Evolutionary conservation across 2,888 invertebrate species (phyloP), one percentile per base, ranked within the genome.

Genomic region (Ditylenchus weischeri): DNA sequence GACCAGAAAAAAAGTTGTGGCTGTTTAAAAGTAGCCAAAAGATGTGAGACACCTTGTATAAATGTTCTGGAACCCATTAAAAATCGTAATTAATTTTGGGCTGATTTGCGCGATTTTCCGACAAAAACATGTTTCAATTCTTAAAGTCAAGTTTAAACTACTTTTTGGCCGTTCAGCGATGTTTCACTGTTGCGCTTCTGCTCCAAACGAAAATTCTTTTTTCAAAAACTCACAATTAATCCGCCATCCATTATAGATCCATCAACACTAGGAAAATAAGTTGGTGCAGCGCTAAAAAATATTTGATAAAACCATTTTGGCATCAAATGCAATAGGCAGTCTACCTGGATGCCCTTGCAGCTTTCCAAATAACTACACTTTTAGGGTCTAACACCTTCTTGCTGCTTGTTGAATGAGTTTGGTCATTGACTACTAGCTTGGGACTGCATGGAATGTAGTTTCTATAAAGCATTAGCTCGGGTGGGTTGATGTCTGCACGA

Each of bases 271-370:
- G 73, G 77, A 84, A 96, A 96, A 85, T 93, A 98, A 0, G 94
- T 92, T 0, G 96, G 96, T n/a, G 96, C 96, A 0, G 96, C 96
- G 1, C 96, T 95, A 0, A 92, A 91, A 6, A 36, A 23, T 18
- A 2, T 11, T 15, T 0, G 43, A 15, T 21, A 49, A 18, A 61
- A n/a, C 61, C 23, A 21, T 92, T 91, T 29, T 94, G 29, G 11
- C 18, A 29, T 15, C 73, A 29, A 47, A 57, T 57, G 13, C 19
- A 18, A 49, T 62, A 43, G 6, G 62, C 35, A 47, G 57, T 64
- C 58, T 64, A 78, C 78, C 73, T 75, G 11, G 80, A 78, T 57
- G 79, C 78, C 57, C 80, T 62, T 13, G 75, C 77, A 47, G 80
- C 74, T 60, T 76, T 72, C 65, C 80, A 78, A 36, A 77, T 75